Conservation (phyloP, 2,888 invertebrate species). For the Cryptus viduatorius region DNA sequence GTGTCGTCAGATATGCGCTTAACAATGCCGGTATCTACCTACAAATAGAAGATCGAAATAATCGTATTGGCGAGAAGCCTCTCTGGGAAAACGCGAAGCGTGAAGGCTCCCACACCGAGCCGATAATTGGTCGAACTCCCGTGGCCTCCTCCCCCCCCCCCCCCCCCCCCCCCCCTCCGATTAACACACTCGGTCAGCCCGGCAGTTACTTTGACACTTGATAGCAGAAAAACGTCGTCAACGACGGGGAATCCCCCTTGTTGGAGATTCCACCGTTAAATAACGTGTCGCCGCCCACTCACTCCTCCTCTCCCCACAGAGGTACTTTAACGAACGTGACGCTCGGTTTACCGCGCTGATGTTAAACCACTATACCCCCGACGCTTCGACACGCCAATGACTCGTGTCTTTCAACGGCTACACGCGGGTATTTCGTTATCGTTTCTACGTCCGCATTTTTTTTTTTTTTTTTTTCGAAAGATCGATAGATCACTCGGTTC, state of each 20-base stretch:
- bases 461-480: neutral
- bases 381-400: neutral
- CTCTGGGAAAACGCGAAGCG: neutral
- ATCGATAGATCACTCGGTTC: conserved; percentile 11
- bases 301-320: neutral
- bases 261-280: neutral
- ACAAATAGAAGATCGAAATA: neutral
- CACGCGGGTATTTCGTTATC: neutral
- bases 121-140: conserved; percentile 39
- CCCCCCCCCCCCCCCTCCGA: neutral
- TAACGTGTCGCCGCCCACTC: neutral
- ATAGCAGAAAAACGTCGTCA: neutral
- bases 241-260: conserved; percentile 15
- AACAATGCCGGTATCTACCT: neutral
- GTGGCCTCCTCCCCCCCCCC: neutral
- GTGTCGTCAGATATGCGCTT: too few species aligned
- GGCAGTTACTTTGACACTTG: conserved; percentile 43
- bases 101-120: neutral
- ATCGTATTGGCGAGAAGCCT: conserved; percentile 14
- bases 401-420: neutral
- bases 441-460: neutral
- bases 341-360: neutral
- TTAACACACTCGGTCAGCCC: conserved; percentile 25
- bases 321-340: neutral
- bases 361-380: neutral